Conservation (phyloP, 1,140 invertebrate species). For the Nylanderia fulva region DNA sequence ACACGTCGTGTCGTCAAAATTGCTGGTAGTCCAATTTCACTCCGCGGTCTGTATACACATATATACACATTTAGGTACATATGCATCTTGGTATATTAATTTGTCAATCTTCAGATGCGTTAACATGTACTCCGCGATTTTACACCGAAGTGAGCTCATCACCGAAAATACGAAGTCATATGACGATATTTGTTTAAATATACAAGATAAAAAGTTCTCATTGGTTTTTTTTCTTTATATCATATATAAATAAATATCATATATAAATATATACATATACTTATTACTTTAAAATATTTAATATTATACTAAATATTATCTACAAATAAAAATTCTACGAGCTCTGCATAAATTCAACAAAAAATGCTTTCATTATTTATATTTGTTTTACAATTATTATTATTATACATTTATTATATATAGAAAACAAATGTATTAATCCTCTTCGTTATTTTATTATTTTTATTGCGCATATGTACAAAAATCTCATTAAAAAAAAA, state of each 20-base stretch:
- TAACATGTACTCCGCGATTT: neutral
- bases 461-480: neutral
- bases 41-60: neutral
- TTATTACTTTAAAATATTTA: too few relatives aligned
- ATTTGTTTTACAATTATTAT: too few relatives aligned
- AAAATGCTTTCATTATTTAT: too few relatives aligned
- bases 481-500: neutral
- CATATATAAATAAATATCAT: too few relatives aligned
- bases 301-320: too few relatives aligned
- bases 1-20: slow-evolving; percentile 49
- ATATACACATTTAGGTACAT: neutral
- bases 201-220: neutral
- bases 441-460: too few relatives aligned
- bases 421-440: neutral
- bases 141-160: neutral
- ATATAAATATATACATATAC: too few relatives aligned
- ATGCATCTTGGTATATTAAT: slow-evolving; percentile 30
- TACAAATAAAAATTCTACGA: too few relatives aligned
- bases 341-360: too few relatives aligned
- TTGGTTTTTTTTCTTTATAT: too few relatives aligned
- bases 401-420: neutral
- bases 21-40: slow-evolving; percentile 51
- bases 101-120: slow-evolving; percentile 17
- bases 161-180: neutral
- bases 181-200: neutral